These are phyloP conservation scores for Heliothis peltigera DNA, from an alignment of 2,888 invertebrate genomes.

Conservation along the genomic window DNA sequence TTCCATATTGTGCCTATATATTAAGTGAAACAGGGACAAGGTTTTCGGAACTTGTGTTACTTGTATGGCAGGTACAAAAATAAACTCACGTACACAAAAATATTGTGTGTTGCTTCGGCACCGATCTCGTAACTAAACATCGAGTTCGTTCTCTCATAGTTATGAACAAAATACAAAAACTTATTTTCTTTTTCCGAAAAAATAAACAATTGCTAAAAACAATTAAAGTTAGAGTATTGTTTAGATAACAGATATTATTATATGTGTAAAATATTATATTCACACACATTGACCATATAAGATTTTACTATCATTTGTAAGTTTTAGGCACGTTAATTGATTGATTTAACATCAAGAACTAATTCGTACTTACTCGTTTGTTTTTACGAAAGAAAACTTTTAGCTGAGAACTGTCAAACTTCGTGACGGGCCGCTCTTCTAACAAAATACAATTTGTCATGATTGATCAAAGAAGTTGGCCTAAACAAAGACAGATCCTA, in stretches of 20 bases:
- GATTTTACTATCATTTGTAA: slow-evolving; percentile 9
- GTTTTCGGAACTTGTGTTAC: slow-evolving; percentile 15
- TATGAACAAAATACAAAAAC: too few species aligned
- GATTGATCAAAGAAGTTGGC: slow-evolving; percentile 87
- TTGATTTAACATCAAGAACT: slow-evolving; percentile 68
- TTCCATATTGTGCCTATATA: slow-evolving; percentile 48
- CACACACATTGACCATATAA: slow-evolving; percentile 11
- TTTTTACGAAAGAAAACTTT: slow-evolving; percentile 78
- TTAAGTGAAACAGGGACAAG: slow-evolving; percentile 47
- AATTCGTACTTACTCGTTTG: slow-evolving; percentile 77
- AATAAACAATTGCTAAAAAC: too few species aligned
- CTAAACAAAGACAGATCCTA: slow-evolving; percentile 76
- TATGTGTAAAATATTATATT: slow-evolving; percentile 9
- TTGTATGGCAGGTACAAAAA: neutral
- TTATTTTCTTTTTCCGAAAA: too few species aligned
- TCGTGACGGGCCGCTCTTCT: slow-evolving; percentile 78
- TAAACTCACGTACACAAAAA: neutral
- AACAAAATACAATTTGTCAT: slow-evolving; percentile 88
- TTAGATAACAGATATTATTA: too few species aligned
- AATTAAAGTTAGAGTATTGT: too few species aligned
- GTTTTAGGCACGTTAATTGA: slow-evolving; percentile 27
- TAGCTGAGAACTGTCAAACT: slow-evolving; percentile 81
- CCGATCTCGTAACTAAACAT: too few species aligned
- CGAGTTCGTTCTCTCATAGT: too few species aligned
- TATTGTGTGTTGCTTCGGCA: too few species aligned